A percentile compares a stretch with the other conserved stretches of the same genome.
phyloP scores from a whole-genome alignment of 2,888 invertebrate species.

The Dicycla oo region DNA sequence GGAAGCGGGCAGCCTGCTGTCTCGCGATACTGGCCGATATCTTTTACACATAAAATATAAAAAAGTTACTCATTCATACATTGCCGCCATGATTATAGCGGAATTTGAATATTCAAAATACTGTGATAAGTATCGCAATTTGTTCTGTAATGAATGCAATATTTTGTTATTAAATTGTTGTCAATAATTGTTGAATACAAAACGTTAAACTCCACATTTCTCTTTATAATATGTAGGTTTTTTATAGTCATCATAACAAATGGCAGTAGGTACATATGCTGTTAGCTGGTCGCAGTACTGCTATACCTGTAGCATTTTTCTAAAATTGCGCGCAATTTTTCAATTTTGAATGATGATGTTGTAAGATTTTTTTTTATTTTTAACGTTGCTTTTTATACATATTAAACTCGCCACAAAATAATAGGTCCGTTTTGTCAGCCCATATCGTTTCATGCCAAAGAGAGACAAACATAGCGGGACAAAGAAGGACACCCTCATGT shows the following conservation, averaged over 20 bases:
- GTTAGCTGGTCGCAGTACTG: not conserved
- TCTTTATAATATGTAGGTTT: constrained; percentile 1
- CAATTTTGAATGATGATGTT: constrained; percentile 37
- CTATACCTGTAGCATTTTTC: constrained; percentile 10
- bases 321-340: constrained; percentile 42
- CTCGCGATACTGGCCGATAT: constrained; percentile 42
- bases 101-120: constrained; percentile 57
- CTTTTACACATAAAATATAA: constrained; percentile 27
- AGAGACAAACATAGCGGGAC: too few relatives aligned
- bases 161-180: constrained; percentile 44
- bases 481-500: too few relatives aligned
- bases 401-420: too few relatives aligned
- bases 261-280: not conserved
- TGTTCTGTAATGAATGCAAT: constrained; percentile 48
- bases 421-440: too few relatives aligned
- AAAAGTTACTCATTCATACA: constrained; percentile 41
- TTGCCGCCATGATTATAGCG: constrained; percentile 35
- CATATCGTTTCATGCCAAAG: too few relatives aligned
- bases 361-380: constrained; percentile 19
- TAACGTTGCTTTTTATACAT: not conserved
- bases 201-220: constrained; percentile 16
- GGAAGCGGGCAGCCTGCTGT: constrained; percentile 61
- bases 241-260: constrained; percentile 2
- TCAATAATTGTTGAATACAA: constrained; percentile 20
- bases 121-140: constrained; percentile 44